Evolutionary conservation across 2,113 vertebrate genomes (phyloP), one percentile per base, ranked within the genome.

Genomic region (Trematomus loennbergii): DNA sequence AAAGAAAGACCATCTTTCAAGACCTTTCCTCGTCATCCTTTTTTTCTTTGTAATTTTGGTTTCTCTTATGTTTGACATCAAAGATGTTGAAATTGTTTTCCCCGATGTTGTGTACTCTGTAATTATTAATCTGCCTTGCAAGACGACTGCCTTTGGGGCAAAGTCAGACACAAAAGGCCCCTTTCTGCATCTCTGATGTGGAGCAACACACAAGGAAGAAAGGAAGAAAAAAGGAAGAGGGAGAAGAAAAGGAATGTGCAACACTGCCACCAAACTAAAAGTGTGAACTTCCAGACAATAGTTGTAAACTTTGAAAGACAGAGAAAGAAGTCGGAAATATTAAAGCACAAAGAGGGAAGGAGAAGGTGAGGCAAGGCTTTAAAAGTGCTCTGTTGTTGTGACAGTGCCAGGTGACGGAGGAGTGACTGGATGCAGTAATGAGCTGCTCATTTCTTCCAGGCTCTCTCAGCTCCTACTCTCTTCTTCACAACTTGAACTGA

Each of bases 111-210:
- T 94, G 92, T 94, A 91, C 92, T 94, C 93, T 94, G 94, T 95
- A 94, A 95, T 95, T 95, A 95, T 95, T 95, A 95, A 95, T 95
- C 93, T 94, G 89, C 91, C 92, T 94, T 84, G 86, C 91, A 93
- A 93, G 87, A 86, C 77, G 80, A 92, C 92, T 90, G 91, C 94
- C 94, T 93, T 89, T 86, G 79, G 92, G 94, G 92, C 91, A 90
- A 87, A 91, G 90, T 82, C 90, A 92, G 93, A 94, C 92, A 94
- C 94, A 93, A 93, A 93, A 93, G 93, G 79, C 85, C 88, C 81
- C 85, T 93, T 86, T 84, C 84, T 94, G 69, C 88, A 88, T 88
- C 83, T 93, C 79, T 93, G 93, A 92, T 93, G 90, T 91, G 84
- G 82, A 91, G 88, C 83, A 85, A 83, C 78, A 78, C 82, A 87